Base-by-base conservation (phyloP, 2,113 vertebrate genomes). In the Myrmophylax atrothorax region DNA sequence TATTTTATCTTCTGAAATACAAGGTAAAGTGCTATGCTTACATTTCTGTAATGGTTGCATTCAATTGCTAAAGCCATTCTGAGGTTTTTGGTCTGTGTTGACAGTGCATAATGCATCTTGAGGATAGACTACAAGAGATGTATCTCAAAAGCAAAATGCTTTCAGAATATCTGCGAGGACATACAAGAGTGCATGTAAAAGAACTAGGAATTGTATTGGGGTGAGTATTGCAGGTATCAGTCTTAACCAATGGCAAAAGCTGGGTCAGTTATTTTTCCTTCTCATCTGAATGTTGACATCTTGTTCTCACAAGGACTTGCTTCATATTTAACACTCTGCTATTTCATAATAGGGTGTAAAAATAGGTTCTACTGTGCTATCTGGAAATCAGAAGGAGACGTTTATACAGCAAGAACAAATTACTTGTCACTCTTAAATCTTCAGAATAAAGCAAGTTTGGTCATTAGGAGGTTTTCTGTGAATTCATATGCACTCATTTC, bases 141-240 rank as follows among this genome's bases (percentile, higher is more conserved):
- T 99, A 99, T 96, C 98, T 99, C 72, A 99, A 99, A 93, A 99
- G 99, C 94, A 98, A 98, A 96, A 99, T 99, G 98, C 97, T 99
- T 50, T 98, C 99, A 15, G 98, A 99, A 76, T 99, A 99, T 89
- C 98, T 99, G 62, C 98, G 98, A 87, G 99, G 98, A 87, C 98
- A 99, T 72, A 98, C 97, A 13, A 97, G 99, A 93, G 98, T 99
- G 56, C 98, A 98, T 20, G 98, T 99, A 53, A 99, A 98, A 94
- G 99, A 99, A 80, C 96, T 99, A 80, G 98, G 98, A 68, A 91
- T 98, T 47, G 98, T 99, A 4, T 84, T 99, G 94, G 99, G 99
- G 99, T 99, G 94, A 98, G 98, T 98, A 89, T 84, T 84, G 26
- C 68, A 75, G 52, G 19, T 80, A 69, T 29, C 4, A 2, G 14